Percentiles rank a stretch among this genome's conserved stretches.
These are phyloP conservation scores for Vannuccia rotundouncinata DNA, from an alignment of 2,888 invertebrate genomes.

Conservation along the genomic window DNA sequence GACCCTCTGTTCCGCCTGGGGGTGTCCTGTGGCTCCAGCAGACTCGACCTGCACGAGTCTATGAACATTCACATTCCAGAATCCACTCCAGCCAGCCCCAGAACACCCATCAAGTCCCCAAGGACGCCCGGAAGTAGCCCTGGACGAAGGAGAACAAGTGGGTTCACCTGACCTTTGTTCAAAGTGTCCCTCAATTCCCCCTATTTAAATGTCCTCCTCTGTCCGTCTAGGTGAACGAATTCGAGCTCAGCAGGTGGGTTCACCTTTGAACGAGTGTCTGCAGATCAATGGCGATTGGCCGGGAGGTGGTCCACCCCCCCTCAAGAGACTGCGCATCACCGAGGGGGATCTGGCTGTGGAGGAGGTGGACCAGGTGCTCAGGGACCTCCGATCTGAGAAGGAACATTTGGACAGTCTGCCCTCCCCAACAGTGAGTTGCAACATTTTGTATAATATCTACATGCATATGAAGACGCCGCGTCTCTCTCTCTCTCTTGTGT, in stretches of 20 bases:
- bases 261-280: background rate
- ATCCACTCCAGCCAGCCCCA: background rate
- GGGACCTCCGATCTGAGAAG: background rate
- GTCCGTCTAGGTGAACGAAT: background rate
- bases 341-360: background rate
- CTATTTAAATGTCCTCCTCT: too few species aligned
- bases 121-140: background rate
- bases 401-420: background rate
- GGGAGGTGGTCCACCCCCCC: background rate
- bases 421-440: background rate
- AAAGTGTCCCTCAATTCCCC: too few species aligned
- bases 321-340: background rate
- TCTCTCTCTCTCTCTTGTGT: too few species aligned
- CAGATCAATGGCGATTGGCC: background rate
- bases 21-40: background rate
- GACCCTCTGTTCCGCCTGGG: constrained; percentile 61
- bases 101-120: background rate
- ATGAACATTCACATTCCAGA: background rate
- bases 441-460: background rate
- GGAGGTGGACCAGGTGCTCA: background rate
- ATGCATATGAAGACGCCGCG: too few species aligned
- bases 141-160: background rate
- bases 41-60: background rate
- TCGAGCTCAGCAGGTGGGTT: background rate
- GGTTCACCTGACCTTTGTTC: too few species aligned